Conservation (phyloP, 2,797 vertebrate species). For the Syndactyla subalaris region DNA sequence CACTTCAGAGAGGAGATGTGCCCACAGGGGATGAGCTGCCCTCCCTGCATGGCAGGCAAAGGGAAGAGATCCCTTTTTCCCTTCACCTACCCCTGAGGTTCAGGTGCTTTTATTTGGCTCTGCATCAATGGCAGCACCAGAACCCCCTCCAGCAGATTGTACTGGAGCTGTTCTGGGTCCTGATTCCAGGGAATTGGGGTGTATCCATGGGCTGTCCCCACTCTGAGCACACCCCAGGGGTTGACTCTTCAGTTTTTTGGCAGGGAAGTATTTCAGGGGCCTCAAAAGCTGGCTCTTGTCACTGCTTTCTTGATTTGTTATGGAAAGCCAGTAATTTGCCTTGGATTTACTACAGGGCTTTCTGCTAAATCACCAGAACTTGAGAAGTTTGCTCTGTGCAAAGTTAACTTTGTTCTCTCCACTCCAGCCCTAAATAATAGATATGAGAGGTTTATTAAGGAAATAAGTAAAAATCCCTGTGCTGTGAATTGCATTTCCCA, state of each 20-base stretch:
- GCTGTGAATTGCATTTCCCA: background rate
- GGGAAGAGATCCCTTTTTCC: background rate
- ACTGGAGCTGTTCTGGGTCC: background rate
- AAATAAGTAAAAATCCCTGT: background rate
- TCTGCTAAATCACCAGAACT: constrained; percentile 3
- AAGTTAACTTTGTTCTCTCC: constrained; percentile 20
- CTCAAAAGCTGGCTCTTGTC: background rate
- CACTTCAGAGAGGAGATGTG: background rate
- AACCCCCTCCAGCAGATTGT: background rate
- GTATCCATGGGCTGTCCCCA: background rate
- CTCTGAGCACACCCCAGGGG: background rate
- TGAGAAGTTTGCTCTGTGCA: background rate
- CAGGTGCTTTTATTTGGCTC: background rate
- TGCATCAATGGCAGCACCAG: background rate
- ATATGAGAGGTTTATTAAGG: constrained; percentile 30
- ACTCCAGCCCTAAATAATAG: background rate
- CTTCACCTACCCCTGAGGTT: background rate
- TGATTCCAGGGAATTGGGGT: background rate
- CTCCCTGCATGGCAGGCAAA: background rate
- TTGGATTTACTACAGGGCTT: constrained; percentile 17
- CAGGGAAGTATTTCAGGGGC: background rate
- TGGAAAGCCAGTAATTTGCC: background rate
- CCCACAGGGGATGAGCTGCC: background rate
- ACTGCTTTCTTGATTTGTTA: constrained; percentile 3
- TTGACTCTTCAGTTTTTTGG: background rate